Base-by-base conservation (phyloP, 2,888 invertebrate genomes). In the Craniophora ligustri region DNA sequence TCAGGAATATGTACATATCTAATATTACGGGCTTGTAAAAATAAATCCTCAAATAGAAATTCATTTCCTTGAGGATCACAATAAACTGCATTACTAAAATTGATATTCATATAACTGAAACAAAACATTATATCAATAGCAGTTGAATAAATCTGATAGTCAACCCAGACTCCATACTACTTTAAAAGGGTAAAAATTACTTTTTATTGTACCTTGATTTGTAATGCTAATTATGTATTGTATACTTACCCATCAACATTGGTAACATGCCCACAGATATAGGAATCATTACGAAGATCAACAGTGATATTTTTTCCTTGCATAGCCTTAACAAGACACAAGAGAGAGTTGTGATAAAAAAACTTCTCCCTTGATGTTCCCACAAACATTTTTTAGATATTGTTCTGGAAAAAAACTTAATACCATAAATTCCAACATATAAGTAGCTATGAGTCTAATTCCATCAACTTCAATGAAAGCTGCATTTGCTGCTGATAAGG, bases 1-100 rank as follows among this genome's bases (percentile, higher is more conserved):
- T 94, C 91, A 23, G 96, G 96, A 63, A 96, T 92, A 76, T 96
- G 96, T 6, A 96, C 94, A 80, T 95, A 95, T 79, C 96, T 94
- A 53, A 96, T 95, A 74, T 95, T 95, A 66, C 96, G 93, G 15
- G 94, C 92, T 48, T 94, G 95, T 15, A 96, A 79, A 83, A 95
- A 96, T 65, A 96, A 93, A 69, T 93, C 88, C 30, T 95, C 94
- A 84, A 95, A 96, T n/a, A 81, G 76, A 75, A 91, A 95, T 79
- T 94, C 93, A 77, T 93, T 91, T 47, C 95, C 95, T 85, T 93
- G 91, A 2, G 95, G 89, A 84, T 96, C 95, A 75, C 94, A 95
- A 79, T 94, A 96, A 14, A 95, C 84, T 50, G 94, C 95, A 81
- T 96, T 94, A 65, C 85, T 86, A 87, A 96, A 92, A 57, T 95